Conservation (phyloP, 1,140 invertebrate genomes). For the Nymphalis io region DNA sequence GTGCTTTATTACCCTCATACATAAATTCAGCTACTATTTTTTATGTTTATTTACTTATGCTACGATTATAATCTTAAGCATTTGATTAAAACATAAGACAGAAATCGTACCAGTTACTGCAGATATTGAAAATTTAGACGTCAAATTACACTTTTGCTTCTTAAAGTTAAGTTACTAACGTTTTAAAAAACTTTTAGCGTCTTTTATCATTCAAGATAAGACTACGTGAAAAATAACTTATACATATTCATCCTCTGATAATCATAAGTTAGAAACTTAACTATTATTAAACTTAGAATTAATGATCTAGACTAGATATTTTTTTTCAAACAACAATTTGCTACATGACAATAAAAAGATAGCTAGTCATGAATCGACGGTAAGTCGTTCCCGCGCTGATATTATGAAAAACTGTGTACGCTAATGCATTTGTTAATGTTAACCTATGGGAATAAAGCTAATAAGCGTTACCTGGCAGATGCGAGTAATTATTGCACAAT, state of each 20-base stretch:
- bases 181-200: too few relatives aligned
- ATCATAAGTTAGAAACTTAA: neutral
- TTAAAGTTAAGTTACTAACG: too few relatives aligned
- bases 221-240: neutral
- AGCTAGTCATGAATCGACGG: conserved; percentile 10
- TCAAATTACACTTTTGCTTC: too few relatives aligned
- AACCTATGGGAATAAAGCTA: conserved; percentile 32
- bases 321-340: neutral
- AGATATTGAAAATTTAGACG: too few relatives aligned
- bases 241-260: neutral
- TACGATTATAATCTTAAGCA: neutral
- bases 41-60: too few relatives aligned
- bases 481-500: conserved; percentile 33
- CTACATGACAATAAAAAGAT: conserved; percentile 10
- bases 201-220: neutral
- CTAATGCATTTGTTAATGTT: conserved; percentile 31
- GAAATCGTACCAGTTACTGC: too few relatives aligned
- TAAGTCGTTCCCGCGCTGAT: conserved; percentile 27
- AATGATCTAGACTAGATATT: neutral
- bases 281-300: neutral
- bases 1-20: neutral
- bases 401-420: conserved; percentile 25
- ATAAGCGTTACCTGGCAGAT: conserved; percentile 24
- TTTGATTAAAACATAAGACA: neutral
- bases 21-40: neutral